Conservation (phyloP, 2,888 invertebrate species). For the Drosophila multiciliata region DNA sequence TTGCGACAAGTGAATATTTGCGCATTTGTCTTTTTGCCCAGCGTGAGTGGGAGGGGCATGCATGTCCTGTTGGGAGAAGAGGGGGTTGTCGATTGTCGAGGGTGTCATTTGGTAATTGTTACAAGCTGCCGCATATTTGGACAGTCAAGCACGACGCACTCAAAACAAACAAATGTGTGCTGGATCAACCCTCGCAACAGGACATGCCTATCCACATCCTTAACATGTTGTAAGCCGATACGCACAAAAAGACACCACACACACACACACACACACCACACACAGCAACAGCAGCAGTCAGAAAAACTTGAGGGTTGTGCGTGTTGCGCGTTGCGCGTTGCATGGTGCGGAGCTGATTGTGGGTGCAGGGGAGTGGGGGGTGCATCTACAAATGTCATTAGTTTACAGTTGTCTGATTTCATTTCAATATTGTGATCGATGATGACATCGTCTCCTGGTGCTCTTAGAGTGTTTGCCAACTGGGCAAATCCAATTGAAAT, state of each 20-base stretch:
- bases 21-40: conserved; percentile 37
- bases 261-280: conserved; percentile 39
- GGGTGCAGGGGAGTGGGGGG: conserved; percentile 4
- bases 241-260: conserved; percentile 55
- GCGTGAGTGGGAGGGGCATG: neutral
- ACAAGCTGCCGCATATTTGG: conserved; percentile 80
- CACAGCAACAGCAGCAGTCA: conserved; percentile 20
- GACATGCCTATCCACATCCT: conserved; percentile 34
- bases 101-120: conserved; percentile 81
- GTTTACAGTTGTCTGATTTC: conserved; percentile 83
- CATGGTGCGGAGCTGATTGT: conserved; percentile 8
- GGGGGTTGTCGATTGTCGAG: conserved; percentile 65
- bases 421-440: conserved; percentile 73
- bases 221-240: conserved; percentile 64
- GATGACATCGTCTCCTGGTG: conserved; percentile 51
- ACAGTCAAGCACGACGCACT: conserved; percentile 67
- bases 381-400: conserved; percentile 73
- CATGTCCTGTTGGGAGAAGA: neutral
- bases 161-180: conserved; percentile 75
- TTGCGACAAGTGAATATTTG: conserved; percentile 82
- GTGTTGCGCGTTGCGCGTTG: neutral
- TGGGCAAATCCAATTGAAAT: neutral
- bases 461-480: neutral
- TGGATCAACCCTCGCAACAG: conserved; percentile 58
- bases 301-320: conserved; percentile 3